Conservation (phyloP, 2,797 vertebrate species). For the Forpus xanthops region DNA sequence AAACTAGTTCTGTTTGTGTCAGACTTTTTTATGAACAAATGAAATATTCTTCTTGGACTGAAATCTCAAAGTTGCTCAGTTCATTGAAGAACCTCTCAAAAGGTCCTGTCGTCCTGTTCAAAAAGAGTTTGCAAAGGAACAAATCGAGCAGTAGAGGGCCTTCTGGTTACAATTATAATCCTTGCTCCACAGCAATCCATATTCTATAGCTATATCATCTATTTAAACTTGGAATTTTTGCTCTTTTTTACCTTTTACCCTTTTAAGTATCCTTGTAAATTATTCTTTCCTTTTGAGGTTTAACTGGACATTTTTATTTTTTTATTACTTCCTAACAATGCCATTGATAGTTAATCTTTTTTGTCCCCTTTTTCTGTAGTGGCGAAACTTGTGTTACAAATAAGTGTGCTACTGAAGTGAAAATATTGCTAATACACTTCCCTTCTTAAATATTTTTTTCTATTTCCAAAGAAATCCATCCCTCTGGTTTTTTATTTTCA, state of each 20-base stretch:
- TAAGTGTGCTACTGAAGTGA: not conserved
- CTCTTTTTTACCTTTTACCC: not conserved
- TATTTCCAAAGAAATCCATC: not conserved
- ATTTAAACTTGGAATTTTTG: not conserved
- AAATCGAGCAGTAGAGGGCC: constrained; percentile 29
- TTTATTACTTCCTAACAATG: not conserved
- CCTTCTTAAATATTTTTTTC: not conserved
- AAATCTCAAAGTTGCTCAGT: not conserved
- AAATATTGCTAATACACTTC: not conserved
- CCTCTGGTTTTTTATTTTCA: not conserved
- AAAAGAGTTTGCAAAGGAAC: not conserved
- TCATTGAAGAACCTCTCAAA: not conserved
- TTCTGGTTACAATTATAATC: not conserved
- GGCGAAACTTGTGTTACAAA: not conserved
- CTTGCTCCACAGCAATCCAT: fast-evolving
- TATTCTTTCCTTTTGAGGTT: not conserved
- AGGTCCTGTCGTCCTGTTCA: fast-evolving
- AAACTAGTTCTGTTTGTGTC: not conserved
- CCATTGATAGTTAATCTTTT: not conserved
- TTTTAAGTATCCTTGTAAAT: not conserved
- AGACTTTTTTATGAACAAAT: not conserved
- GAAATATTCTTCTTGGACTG: not conserved
- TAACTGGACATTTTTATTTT: not conserved
- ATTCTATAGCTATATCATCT: not conserved
- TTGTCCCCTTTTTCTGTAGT: not conserved